Conservation (phyloP, 2,888 invertebrate genomes). For the Dasypogon diadema region DNA sequence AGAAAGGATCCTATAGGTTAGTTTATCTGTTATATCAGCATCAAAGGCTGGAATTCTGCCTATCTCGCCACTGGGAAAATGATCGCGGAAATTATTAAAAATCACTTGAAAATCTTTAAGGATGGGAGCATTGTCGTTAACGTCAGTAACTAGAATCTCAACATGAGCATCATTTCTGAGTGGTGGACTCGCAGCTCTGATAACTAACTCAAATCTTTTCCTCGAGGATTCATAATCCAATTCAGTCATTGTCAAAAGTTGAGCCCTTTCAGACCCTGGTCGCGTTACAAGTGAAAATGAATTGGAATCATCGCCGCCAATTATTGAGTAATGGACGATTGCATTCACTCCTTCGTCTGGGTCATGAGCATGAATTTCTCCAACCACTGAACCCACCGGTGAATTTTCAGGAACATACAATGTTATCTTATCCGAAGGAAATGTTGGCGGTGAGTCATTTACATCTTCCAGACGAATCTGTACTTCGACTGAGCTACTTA, state of each 20-base stretch:
- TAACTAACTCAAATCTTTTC: constrained; percentile 88
- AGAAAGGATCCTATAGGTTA: constrained; percentile 83
- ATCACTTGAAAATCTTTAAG: constrained; percentile 93
- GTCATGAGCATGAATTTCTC: constrained; percentile 89
- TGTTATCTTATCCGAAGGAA: constrained; percentile 87
- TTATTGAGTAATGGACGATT: constrained; percentile 93
- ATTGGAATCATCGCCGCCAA: constrained; percentile 91
- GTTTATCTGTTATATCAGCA: constrained; percentile 91
- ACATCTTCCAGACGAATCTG: constrained; percentile 88
- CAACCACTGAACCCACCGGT: constrained; percentile 94
- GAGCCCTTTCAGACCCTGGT: constrained; percentile 86
- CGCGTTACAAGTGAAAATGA: constrained; percentile 85
- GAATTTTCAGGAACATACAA: constrained; percentile 95
- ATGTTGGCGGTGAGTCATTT: constrained; percentile 91
- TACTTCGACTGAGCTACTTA: constrained; percentile 79
- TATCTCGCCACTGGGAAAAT: constrained; percentile 92
- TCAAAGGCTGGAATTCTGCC: constrained; percentile 94
- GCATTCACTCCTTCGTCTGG: constrained; percentile 94
- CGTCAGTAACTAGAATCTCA: constrained; percentile 90
- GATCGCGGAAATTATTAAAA: constrained; percentile 94
- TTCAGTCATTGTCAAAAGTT: constrained; percentile 89
- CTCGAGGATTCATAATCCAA: constrained; percentile 96
- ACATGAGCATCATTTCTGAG: constrained; percentile 89
- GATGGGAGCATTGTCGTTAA: constrained; percentile 94
- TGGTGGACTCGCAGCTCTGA: constrained; percentile 92